These are phyloP conservation scores for Saguinus midas DNA, from an alignment of 2,113 vertebrate species.

Conservation along the genomic window DNA sequence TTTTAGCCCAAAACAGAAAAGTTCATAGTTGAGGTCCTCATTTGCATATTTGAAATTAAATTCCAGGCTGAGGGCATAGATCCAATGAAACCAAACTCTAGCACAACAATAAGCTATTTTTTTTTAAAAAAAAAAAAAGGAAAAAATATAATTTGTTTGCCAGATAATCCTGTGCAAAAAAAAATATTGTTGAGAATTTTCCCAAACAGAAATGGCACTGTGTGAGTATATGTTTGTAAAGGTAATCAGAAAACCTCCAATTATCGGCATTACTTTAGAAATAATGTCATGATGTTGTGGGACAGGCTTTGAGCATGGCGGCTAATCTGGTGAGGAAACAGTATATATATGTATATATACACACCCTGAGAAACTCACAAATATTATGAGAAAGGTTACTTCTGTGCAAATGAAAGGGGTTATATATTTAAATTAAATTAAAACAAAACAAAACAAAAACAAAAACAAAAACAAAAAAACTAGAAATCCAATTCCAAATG, in stretches of 20 bases:
- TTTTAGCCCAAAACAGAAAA: slow-evolving; percentile 6
- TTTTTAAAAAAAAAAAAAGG: rapidly evolving
- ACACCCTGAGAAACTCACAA: rapidly evolving
- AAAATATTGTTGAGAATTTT: slow-evolving; percentile 7
- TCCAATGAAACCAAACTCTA: neutral
- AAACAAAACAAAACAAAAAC: no score
- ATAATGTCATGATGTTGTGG: slow-evolving; percentile 12
- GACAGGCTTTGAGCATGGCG: neutral
- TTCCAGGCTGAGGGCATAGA: neutral
- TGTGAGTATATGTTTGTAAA: neutral
- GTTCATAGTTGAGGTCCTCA: neutral
- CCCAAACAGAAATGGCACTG: neutral
- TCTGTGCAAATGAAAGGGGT: neutral
- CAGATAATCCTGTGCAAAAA: neutral
- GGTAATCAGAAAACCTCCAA: slow-evolving; percentile 54
- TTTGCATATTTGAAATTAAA: slow-evolving; percentile 9
- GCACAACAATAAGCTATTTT: neutral
- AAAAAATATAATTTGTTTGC: neutral
- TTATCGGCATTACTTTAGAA: slow-evolving; percentile 32
- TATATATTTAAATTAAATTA: neutral
- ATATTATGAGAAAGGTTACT: rapidly evolving
- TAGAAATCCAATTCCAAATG: rapidly evolving
- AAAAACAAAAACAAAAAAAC: neutral
- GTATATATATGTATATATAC: neutral
- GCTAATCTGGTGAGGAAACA: neutral